Conservation (phyloP, 1,140 invertebrate species). For the Holcopasites calliopsidis region DNA sequence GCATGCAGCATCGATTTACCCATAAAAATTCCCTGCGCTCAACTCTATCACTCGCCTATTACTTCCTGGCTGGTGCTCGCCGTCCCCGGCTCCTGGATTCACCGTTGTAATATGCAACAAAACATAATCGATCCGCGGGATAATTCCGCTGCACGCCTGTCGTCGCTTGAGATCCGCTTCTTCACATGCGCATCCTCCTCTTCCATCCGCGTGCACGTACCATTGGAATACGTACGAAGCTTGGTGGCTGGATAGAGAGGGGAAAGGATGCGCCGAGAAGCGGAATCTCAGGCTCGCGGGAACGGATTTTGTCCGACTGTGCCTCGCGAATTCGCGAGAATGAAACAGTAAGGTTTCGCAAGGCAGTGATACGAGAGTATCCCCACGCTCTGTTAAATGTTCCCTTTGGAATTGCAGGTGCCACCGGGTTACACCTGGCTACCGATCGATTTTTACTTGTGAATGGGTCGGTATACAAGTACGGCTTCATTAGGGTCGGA, state of each 20-base stretch:
- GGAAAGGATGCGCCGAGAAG: not conserved
- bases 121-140: constrained; percentile 30
- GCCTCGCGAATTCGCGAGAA: not conserved
- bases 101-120: constrained; percentile 46
- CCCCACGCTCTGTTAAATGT: too few relatives aligned
- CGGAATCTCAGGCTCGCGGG: not conserved
- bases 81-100: constrained; percentile 59
- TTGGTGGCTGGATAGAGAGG: not conserved
- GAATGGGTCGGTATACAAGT: not conserved
- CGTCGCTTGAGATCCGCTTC: not conserved
- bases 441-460: too few relatives aligned
- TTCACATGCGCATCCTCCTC: constrained; percentile 8
- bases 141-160: constrained; percentile 2
- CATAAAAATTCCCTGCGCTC: constrained; percentile 76
- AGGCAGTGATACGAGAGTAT: not conserved
- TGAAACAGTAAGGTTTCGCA: not conserved
- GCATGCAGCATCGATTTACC: constrained; percentile 77
- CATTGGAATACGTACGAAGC: not conserved
- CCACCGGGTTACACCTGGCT: too few relatives aligned
- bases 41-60: constrained; percentile 75
- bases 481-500: too few relatives aligned
- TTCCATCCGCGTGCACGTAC: not conserved
- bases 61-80: constrained; percentile 72
- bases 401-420: too few relatives aligned
- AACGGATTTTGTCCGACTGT: not conserved